These are phyloP conservation scores for Lamellibrachia luymesi DNA, from an alignment of 1,140 invertebrate genomes.

Conservation along the genomic window DNA sequence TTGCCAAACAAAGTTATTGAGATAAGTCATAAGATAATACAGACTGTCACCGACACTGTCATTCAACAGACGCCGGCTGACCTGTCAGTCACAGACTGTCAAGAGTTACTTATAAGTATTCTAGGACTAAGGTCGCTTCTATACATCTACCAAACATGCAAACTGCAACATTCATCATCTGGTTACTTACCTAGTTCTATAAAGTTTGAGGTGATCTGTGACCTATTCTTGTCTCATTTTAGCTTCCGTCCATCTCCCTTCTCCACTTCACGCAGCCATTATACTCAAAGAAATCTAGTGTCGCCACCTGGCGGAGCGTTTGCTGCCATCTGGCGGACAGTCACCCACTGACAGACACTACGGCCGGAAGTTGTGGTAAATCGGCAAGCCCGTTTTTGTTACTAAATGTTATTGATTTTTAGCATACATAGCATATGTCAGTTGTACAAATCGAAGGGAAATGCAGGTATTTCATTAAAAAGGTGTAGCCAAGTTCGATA, in stretches of 20 bases:
- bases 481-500: too few species aligned
- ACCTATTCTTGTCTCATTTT: background rate
- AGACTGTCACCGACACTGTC: too few species aligned
- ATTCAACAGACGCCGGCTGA: too few species aligned
- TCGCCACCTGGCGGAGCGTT: background rate
- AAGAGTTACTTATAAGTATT: background rate
- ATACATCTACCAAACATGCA: background rate
- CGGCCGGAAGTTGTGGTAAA: background rate
- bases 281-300: background rate
- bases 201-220: background rate
- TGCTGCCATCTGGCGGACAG: background rate
- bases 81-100: background rate
- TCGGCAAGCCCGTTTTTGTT: background rate
- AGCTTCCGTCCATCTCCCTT: background rate
- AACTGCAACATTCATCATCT: background rate
- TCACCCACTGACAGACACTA: background rate
- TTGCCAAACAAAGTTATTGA: too few species aligned
- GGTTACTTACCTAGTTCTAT: background rate
- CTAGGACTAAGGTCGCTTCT: background rate
- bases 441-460: background rate
- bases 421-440: background rate
- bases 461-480: too few species aligned
- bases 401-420: background rate
- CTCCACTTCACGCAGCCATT: background rate
- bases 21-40: too few species aligned